These are phyloP conservation scores for Clamator glandarius DNA, from an alignment of 2,797 vertebrate species.

Conservation along the genomic window DNA sequence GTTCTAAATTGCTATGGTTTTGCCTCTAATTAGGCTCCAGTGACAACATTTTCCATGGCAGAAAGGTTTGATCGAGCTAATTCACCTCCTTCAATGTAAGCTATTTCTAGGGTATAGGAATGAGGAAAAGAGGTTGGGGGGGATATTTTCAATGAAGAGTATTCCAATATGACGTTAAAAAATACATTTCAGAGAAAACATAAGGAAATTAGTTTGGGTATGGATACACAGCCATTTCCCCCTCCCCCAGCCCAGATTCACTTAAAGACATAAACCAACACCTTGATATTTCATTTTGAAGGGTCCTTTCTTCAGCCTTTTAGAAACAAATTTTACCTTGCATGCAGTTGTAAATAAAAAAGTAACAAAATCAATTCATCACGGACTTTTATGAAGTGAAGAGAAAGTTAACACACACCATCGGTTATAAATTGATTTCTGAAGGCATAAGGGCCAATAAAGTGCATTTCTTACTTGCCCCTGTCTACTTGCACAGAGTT, in stretches of 20 bases:
- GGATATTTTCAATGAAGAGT: not conserved
- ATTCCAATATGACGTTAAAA: constrained; percentile 29
- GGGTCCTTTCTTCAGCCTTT: constrained; percentile 59
- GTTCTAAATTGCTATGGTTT: not conserved
- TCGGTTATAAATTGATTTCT: too few species aligned
- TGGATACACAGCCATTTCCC: not conserved
- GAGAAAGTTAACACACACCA: not conserved
- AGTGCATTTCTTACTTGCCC: constrained; percentile 60
- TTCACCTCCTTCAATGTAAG: not conserved
- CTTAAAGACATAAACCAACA: constrained; percentile 39
- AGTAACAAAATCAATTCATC: constrained; percentile 15
- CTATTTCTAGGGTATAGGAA: not conserved
- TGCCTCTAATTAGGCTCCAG: constrained; percentile 42
- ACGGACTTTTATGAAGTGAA: not conserved
- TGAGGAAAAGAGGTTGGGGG: rapidly evolving
- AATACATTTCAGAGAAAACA: constrained; percentile 54
- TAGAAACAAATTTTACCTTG: constrained; percentile 2
- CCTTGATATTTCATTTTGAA: constrained; percentile 49
- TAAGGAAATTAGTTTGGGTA: constrained; percentile 33
- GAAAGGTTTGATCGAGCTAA: not conserved
- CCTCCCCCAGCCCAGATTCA: constrained; percentile 42
- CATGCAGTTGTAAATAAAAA: not conserved
- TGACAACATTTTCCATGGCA: constrained; percentile 42
- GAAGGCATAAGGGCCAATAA: constrained; percentile 18
- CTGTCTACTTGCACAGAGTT: not conserved